Evolutionary conservation across 1,140 invertebrate species (phyloP).

Genomic region (Trichoplusia ni): DNA sequence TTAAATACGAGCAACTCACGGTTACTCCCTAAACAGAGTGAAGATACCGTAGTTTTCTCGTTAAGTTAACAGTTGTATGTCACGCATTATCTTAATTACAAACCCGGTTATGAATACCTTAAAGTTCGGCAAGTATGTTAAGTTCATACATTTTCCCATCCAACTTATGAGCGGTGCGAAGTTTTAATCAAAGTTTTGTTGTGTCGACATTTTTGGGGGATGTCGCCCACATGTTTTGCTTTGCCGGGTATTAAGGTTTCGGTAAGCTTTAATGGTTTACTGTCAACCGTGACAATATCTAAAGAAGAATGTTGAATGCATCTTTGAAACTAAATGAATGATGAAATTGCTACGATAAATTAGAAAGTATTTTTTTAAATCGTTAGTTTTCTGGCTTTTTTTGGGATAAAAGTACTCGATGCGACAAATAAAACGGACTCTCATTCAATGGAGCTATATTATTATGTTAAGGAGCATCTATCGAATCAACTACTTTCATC

Average conservation of each 20-base stretch:
- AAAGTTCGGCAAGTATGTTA: slow-evolving; percentile 11
- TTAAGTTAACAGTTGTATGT: slow-evolving; percentile 7
- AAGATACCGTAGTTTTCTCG: not conserved
- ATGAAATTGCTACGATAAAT: no score
- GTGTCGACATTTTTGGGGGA: slow-evolving; percentile 23
- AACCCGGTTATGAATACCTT: slow-evolving; percentile 11
- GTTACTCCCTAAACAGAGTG: not conserved
- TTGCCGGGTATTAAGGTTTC: not conserved
- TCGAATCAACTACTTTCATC: not conserved
- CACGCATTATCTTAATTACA: slow-evolving; percentile 11
- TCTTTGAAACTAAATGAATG: no score
- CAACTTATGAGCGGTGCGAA: not conserved
- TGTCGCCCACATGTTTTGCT: not conserved
- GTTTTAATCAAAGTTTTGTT: slow-evolving; percentile 28
- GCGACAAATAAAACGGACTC: no score
- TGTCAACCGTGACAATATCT: no score
- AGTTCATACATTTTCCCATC: slow-evolving; percentile 18
- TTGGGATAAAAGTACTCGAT: no score
- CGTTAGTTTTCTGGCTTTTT: no score
- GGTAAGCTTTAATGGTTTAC: slow-evolving; percentile 2
- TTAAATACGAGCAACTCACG: not conserved
- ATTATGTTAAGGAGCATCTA: no score
- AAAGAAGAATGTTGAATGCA: no score
- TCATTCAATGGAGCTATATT: no score
- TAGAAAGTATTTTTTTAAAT: no score